A percentile compares a stretch with the other conserved stretches of the same genome.
These are phyloP conservation scores for Pelobates fuscus DNA, from an alignment of 2,113 vertebrate genomes.

Conservation along the genomic window DNA sequence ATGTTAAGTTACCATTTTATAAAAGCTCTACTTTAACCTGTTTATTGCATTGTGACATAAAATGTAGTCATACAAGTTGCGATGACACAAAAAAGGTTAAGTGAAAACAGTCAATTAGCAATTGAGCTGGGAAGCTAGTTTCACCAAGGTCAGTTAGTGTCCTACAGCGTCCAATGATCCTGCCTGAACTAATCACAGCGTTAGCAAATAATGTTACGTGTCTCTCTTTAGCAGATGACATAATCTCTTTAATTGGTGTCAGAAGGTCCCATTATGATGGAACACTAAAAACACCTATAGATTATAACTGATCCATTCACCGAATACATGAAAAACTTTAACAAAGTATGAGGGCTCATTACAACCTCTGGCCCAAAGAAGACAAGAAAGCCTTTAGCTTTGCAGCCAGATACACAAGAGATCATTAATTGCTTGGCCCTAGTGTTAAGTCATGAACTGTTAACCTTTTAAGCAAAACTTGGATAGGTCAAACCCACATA, in stretches of 20 bases:
- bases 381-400: constrained; percentile 73
- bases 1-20: neutral
- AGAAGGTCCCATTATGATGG: constrained; percentile 82
- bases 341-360: constrained; percentile 82
- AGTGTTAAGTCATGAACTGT: constrained; percentile 74
- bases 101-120: constrained; percentile 84
- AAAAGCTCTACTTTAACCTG: neutral
- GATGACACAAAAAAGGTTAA: constrained; percentile 45
- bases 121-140: constrained; percentile 77
- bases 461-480: constrained; percentile 75
- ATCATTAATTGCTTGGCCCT: constrained; percentile 69
- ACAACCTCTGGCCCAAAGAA: constrained; percentile 72
- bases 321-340: constrained; percentile 75
- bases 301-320: constrained; percentile 79
- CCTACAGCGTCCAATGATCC: constrained; percentile 80
- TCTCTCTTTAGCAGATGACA: constrained; percentile 87
- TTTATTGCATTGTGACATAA: neutral
- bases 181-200: constrained; percentile 83
- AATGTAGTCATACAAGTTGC: neutral
- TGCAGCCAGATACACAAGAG: constrained; percentile 72
- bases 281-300: constrained; percentile 82
- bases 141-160: constrained; percentile 77
- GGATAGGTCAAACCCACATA: constrained; percentile 74
- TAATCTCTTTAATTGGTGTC: constrained; percentile 99
- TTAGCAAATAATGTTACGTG: constrained; percentile 74